phyloP scores from a whole-genome alignment of 2,888 invertebrate species.

The Drosophila setosimentum region DNA sequence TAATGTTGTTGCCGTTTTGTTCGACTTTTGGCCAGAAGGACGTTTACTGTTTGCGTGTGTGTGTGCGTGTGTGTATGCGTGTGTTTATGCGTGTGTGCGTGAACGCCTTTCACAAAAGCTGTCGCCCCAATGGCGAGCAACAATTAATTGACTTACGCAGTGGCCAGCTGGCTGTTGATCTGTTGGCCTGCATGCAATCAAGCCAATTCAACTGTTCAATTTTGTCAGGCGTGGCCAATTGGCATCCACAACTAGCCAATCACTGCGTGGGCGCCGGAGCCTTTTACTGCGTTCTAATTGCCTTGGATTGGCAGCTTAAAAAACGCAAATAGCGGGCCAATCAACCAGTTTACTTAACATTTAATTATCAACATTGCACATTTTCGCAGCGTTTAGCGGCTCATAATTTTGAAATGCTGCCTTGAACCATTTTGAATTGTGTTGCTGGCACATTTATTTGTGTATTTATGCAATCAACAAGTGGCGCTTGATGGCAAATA shows the following conservation, averaged over 20 bases:
- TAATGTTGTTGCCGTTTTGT: constrained; percentile 47
- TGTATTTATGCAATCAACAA: constrained; percentile 3
- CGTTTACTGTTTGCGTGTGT: constrained; percentile 52
- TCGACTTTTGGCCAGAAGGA: constrained; percentile 63
- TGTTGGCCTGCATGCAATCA: constrained; percentile 58
- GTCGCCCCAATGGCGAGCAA: constrained; percentile 74
- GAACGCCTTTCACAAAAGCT: constrained; percentile 75
- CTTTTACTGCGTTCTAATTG: constrained; percentile 68
- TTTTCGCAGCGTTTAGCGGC: constrained; percentile 22
- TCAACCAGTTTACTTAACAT: constrained; percentile 25
- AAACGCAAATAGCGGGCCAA: constrained; percentile 7
- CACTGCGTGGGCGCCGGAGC: constrained; percentile 64
- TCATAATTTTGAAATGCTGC: constrained; percentile 39
- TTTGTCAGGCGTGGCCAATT: constrained; percentile 51
- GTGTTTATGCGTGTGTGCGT: constrained; percentile 38
- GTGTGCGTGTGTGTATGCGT: constrained; percentile 48
- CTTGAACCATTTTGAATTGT: constrained; percentile 59
- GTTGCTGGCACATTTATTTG: constrained; percentile 5
- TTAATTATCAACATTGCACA: constrained; percentile 44
- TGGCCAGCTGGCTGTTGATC: constrained; percentile 30
- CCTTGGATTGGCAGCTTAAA: constrained; percentile 49
- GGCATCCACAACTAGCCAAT: constrained; percentile 28
- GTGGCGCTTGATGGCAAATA: constrained; percentile 5
- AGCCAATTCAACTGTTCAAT: constrained; percentile 19
- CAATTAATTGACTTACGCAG: constrained; percentile 76